These are phyloP conservation scores for Nomada flava DNA, from an alignment of 2,888 invertebrate species.

Conservation along the genomic window DNA sequence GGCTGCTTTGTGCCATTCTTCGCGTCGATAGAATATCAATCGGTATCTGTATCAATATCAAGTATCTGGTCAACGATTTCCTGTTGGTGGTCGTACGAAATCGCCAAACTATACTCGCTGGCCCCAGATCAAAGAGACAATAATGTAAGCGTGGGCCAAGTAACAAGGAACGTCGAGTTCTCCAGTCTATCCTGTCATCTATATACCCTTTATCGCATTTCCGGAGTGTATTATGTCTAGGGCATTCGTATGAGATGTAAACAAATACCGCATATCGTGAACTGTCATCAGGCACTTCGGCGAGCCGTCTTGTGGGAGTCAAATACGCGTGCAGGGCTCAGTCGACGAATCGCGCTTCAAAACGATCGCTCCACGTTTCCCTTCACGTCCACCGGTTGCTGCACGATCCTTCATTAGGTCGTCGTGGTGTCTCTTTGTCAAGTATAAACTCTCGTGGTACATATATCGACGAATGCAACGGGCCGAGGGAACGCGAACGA, in stretches of 20 bases:
- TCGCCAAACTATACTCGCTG: no score
- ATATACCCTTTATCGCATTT: constrained; percentile 77
- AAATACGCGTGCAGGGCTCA: constrained; percentile 38
- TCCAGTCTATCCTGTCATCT: constrained; percentile 55
- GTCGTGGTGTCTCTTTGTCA: background rate
- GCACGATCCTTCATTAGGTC: background rate
- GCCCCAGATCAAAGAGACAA: no score
- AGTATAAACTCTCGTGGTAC: background rate
- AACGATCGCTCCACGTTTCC: constrained; percentile 27
- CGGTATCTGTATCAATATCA: no score
- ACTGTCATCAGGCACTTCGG: constrained; percentile 75
- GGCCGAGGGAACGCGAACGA: background rate
- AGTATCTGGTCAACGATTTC: no score
- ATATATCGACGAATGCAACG: background rate
- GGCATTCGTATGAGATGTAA: constrained; percentile 74
- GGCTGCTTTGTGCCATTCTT: no score
- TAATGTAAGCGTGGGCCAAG: background rate
- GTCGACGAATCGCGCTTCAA: constrained; percentile 34
- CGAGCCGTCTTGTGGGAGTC: constrained; percentile 41
- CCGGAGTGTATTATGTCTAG: constrained; percentile 81
- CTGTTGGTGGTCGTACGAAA: background rate
- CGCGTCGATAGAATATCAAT: background rate
- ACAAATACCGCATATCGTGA: constrained; percentile 79
- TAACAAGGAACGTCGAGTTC: background rate
- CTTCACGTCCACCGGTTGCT: background rate